Evolutionary conservation across 1,140 invertebrate genomes (phyloP).

Genomic region (Plectrocnemia conspersa): DNA sequence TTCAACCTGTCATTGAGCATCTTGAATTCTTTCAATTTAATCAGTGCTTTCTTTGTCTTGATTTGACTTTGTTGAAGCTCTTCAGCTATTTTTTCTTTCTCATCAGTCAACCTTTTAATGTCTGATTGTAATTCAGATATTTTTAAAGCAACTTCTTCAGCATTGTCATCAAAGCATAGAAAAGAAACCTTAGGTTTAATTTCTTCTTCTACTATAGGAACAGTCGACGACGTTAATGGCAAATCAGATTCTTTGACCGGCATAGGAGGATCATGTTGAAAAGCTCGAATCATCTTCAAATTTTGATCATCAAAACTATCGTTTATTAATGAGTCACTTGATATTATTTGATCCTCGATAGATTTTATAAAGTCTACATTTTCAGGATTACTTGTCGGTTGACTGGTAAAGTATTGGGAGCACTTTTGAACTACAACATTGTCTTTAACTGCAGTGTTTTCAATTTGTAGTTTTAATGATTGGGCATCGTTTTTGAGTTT

Average conservation of each 20-base stretch:
- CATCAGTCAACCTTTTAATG: conserved; percentile 25
- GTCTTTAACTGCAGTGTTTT: conserved; percentile 1
- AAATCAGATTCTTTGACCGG: conserved; percentile 36
- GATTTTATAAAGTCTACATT: conserved; percentile 37
- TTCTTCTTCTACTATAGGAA: conserved; percentile 40
- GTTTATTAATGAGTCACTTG: neutral
- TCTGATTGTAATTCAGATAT: conserved; percentile 17
- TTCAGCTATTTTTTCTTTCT: conserved; percentile 45
- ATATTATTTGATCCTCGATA: conserved; percentile 35
- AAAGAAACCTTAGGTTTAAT: conserved; percentile 54
- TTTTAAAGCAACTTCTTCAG: conserved; percentile 15
- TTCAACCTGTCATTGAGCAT: conserved; percentile 57
- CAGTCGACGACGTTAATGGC: neutral
- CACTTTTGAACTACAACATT: conserved; percentile 6
- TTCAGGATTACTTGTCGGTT: no score
- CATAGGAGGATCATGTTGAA: conserved; percentile 29
- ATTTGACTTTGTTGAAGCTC: conserved; percentile 58
- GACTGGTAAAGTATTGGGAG: neutral
- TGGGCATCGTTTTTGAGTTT: conserved; percentile 22
- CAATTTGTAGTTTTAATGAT: neutral
- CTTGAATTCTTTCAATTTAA: conserved; percentile 72
- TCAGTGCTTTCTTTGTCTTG: conserved; percentile 65
- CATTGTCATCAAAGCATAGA: conserved; percentile 39
- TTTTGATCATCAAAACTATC: neutral
- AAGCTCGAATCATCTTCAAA: conserved; percentile 26